Evolutionary conservation across 2,888 invertebrate species (phyloP), one percentile per base, ranked within the genome.

Genomic region (Matsumyia berberina): DNA sequence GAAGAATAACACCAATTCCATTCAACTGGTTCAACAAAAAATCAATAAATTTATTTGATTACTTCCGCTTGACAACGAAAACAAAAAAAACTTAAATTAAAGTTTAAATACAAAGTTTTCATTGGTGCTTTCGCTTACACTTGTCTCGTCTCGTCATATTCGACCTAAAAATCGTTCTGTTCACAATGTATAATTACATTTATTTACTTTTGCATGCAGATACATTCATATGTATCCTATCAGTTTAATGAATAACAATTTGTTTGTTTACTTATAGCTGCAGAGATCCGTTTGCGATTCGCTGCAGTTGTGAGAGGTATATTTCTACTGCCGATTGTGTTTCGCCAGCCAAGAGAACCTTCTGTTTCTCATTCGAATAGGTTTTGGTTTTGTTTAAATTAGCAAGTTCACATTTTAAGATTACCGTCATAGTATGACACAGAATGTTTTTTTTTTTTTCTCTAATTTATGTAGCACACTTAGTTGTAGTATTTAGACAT

Each of bases 51-150:
- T 78, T 73, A 73, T 79, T 83, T 67, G 33, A 67, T 80, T 60
- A 80, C 44, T 53, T 67, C 66, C 60, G 66, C 12, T 42, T 64
- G 42, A 79, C 67, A 83, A 73, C 51, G 35, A 49, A 76, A 24
- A 24, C 1, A 24, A 80, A 42, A 39, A 44, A 44, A 66, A 42
- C 46, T 58, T 69, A 79, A 73, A 44, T 15, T 24, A 55, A 57
- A 29, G 29, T 82, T 73, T 78, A 78, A 82, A 83, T 83, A 83
- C 78, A 73, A 72, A 67, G 44, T 53, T 83, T 67, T 67, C 62
- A 83, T 78, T 73, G 82, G 78, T 78, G 78, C 55, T 83, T 83
- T 78, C 66, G 66, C 72, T 67, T 80, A 46, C 35, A 35, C 24
- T 53, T 49, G 39, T 33, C 12, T 69, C 60, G 57, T 57, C 11